These are phyloP conservation scores for Periparus ater DNA, from an alignment of 2,797 vertebrate species.

Conservation along the genomic window DNA sequence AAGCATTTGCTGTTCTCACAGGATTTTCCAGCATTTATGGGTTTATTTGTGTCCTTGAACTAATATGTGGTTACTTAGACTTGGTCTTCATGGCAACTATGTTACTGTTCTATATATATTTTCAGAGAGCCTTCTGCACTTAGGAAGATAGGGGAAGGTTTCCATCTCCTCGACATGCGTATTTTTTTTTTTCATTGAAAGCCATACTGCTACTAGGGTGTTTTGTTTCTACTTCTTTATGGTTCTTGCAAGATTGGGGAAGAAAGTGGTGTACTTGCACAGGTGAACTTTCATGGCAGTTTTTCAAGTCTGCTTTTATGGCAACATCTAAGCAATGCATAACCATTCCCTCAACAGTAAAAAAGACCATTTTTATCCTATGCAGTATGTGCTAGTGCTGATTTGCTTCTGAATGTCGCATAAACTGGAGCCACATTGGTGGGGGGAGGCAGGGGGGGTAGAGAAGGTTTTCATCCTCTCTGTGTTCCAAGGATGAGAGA, in stretches of 20 bases:
- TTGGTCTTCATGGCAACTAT: not conserved
- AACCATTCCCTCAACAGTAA: not conserved
- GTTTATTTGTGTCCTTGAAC: not conserved
- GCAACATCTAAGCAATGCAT: not conserved
- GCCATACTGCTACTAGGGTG: not conserved
- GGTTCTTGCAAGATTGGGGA: not conserved
- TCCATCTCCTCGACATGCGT: not conserved
- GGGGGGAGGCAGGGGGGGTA: rapidly evolving
- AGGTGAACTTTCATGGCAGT: not conserved
- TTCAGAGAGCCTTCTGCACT: not conserved
- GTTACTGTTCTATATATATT: not conserved
- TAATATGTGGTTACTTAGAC: not conserved
- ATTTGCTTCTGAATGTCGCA: not conserved
- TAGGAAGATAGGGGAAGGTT: not conserved
- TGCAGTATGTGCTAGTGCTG: not conserved
- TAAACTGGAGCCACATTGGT: not conserved
- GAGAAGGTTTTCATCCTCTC: not conserved
- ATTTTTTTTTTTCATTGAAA: not conserved
- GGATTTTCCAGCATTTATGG: not conserved
- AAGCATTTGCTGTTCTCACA: not conserved
- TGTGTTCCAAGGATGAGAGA: not conserved
- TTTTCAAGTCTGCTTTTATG: not conserved
- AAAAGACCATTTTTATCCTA: not conserved
- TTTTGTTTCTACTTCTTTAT: not conserved
- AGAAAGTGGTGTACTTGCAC: not conserved